Conservation (phyloP, 1,140 invertebrate species). For the Dendroctonus valens region DNA sequence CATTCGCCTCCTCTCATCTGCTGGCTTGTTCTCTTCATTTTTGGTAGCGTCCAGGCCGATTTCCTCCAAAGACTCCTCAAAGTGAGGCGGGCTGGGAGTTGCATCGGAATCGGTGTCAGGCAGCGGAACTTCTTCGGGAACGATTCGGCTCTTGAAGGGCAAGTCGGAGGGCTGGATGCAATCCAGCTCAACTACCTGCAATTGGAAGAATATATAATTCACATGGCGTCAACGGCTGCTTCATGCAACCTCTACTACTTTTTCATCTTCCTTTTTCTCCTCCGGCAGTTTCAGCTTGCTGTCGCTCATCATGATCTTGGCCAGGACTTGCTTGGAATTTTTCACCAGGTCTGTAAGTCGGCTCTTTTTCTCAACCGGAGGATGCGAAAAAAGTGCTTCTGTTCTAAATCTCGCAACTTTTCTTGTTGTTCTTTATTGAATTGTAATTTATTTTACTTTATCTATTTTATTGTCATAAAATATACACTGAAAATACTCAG, state of each 20-base stretch:
- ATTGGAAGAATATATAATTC: neutral
- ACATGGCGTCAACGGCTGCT: neutral
- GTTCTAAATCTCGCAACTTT: conserved; percentile 1
- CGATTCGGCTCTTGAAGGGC: conserved; percentile 14
- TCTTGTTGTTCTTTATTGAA: conserved; percentile 26
- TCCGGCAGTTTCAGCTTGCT: conserved; percentile 11
- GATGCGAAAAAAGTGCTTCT: conserved; percentile 25
- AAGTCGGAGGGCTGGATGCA: conserved; percentile 21
- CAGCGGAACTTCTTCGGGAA: conserved; percentile 25
- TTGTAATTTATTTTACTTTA: conserved; percentile 22
- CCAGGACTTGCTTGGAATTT: conserved; percentile 40
- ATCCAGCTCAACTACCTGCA: conserved; percentile 28
- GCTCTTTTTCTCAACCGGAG: conserved; percentile 40
- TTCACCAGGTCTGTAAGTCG: conserved; percentile 41
- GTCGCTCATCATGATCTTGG: conserved; percentile 35
- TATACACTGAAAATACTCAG: conserved; percentile 17
- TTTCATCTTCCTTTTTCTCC: conserved; percentile 27
- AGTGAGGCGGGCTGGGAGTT: neutral
- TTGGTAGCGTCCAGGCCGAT: conserved; percentile 5
- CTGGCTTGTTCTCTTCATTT: neutral
- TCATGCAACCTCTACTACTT: conserved; percentile 15
- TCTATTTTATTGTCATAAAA: conserved; percentile 29
- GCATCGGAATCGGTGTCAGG: conserved; percentile 26
- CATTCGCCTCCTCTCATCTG: conserved; percentile 30
- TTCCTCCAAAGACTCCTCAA: conserved; percentile 25